A percentile compares a stretch with the other conserved stretches of the same genome.
These are phyloP conservation scores for Masticophis lateralis DNA, from an alignment of 2,797 vertebrate genomes.

Conservation along the genomic window DNA sequence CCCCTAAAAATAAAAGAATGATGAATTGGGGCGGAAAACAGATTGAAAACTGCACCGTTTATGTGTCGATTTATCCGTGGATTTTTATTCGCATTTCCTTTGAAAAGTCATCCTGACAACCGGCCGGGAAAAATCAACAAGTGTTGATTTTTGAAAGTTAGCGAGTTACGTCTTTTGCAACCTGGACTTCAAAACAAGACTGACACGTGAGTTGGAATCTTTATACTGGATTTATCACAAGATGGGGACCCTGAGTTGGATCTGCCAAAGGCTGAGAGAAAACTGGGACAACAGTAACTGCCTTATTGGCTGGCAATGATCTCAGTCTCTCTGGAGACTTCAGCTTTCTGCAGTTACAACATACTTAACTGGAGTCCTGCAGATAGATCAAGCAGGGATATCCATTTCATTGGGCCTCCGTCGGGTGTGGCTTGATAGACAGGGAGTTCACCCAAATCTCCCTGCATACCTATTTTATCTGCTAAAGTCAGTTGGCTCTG, in stretches of 20 bases:
- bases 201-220: not conserved
- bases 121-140: not conserved
- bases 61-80: not conserved
- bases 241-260: not conserved
- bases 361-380: not conserved
- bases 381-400: not conserved
- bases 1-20: not conserved
- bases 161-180: not conserved
- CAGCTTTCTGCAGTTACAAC: slow-evolving; percentile 28
- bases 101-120: not conserved
- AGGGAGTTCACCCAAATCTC: slow-evolving; percentile 20
- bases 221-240: not conserved
- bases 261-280: slow-evolving; percentile 24
- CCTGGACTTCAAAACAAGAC: slow-evolving; percentile 9
- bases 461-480: slow-evolving; percentile 35
- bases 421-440: not conserved
- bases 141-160: not conserved
- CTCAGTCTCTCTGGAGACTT: slow-evolving; percentile 16
- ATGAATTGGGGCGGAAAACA: not conserved
- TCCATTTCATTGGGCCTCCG: not conserved
- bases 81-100: not conserved
- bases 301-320: not conserved
- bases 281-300: slow-evolving; percentile 21
- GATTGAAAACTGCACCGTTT: not conserved
- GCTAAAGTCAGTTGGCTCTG: slow-evolving; percentile 28